phyloP scores from a whole-genome alignment of 1,140 invertebrate genomes.

The Drosophila nannoptera region DNA sequence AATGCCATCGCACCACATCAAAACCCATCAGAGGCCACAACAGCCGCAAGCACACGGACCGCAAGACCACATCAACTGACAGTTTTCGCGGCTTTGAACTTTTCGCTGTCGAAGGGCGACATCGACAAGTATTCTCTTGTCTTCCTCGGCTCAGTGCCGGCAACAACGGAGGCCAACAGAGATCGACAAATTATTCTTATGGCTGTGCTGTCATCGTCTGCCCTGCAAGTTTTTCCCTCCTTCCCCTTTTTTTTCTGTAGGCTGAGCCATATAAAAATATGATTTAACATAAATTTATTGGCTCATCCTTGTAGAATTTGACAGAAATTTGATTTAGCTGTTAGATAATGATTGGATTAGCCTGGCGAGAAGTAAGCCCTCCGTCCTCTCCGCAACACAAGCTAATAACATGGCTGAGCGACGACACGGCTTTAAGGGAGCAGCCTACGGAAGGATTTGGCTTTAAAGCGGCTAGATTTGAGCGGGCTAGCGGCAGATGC shows the following conservation, averaged over 20 bases:
- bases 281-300: slow-evolving; percentile 45
- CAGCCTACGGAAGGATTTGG: not conserved
- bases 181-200: slow-evolving; percentile 41
- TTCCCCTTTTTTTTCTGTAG: slow-evolving; percentile 6
- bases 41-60: slow-evolving; percentile 27
- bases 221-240: not conserved
- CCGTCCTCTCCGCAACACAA: too few species aligned
- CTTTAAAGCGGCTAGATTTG: slow-evolving; percentile 5
- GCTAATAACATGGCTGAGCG: slow-evolving; percentile 15
- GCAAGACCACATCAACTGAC: slow-evolving; percentile 63
- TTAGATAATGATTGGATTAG: slow-evolving; percentile 38
- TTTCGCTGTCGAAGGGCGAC: slow-evolving; percentile 56
- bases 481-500: not conserved
- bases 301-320: slow-evolving; percentile 28
- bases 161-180: slow-evolving; percentile 14
- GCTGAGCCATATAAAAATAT: slow-evolving; percentile 23
- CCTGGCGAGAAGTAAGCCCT: slow-evolving; percentile 18
- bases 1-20: slow-evolving; percentile 36
- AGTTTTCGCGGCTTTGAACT: slow-evolving; percentile 71
- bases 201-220: slow-evolving; percentile 25
- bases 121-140: slow-evolving; percentile 46
- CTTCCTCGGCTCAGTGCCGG: slow-evolving; percentile 2
- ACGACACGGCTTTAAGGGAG: not conserved
- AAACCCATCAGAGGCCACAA: slow-evolving; percentile 32
- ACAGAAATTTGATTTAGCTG: slow-evolving; percentile 46